Evolutionary conservation across 2,888 invertebrate genomes (phyloP), one percentile per base, ranked within the genome.

Genomic region (Erebia ligea): DNA sequence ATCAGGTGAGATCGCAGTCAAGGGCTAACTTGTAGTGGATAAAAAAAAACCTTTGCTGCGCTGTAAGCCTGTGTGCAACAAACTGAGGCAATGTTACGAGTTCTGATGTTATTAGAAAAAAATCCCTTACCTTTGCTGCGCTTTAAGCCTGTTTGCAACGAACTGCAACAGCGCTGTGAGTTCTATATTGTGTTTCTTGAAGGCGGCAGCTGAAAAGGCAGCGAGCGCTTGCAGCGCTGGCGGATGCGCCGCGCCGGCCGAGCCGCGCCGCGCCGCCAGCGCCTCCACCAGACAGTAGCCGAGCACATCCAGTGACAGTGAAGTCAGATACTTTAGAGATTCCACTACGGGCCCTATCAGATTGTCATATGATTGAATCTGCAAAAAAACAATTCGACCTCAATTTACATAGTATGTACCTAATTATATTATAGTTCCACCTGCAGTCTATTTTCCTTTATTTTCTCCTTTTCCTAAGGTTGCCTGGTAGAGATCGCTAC

Each of bases 181-280:
- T 85, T 99, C 99, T 72, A 99, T 98, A 81, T 97, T 97, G 88
- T 99, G 99, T 86, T 99, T 99, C 92, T 99, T 99, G 90, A 98
- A 99, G 77, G 99, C 97, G 2, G 98, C 97, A 13, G 99, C 99
- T 79, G 98, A 98, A 92, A 99, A 99, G 72, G 97, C 97, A 0
- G 99, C 97, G 42, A 99, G 95, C 83, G 98, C 98, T 85, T 98
- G 98, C 71, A 99, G 94, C 98, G 99, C 99, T 10, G 96, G 94
- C 1, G 99, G 98, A 78, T 99, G 97, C 59, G 98, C 98, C 59
- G 97, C 98, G 94, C 2, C 75, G 96, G 92, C 11, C 96, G 77
- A 77, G 70, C 71, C 81, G 56, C 81, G 80, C 15, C 84, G 78
- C 76, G 81, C 79, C 65, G 83, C 80, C 77, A 99, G 93, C 15